Evolutionary conservation across 2,113 vertebrate genomes (phyloP).

Genomic region (Prolemur simus): DNA sequence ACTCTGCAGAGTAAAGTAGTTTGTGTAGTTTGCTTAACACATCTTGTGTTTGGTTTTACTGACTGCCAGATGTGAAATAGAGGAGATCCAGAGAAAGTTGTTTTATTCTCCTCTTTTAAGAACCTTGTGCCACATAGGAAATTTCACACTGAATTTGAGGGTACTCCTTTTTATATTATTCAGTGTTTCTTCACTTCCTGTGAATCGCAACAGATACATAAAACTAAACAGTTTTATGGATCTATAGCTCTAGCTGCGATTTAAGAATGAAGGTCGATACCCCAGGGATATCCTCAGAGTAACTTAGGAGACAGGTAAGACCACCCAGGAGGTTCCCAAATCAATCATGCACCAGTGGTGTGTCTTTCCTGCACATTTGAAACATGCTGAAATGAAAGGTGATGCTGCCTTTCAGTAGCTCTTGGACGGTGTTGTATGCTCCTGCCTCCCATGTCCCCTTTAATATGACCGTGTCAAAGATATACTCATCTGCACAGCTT

Average conservation of each 20-base stretch:
- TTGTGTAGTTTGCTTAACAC: conserved; percentile 41
- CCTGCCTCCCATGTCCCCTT: conserved; percentile 42
- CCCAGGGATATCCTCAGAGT: conserved; percentile 26
- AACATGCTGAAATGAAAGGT: conserved; percentile 58
- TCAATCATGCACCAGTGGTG: conserved; percentile 5
- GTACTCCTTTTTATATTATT: conserved; percentile 5
- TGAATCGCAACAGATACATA: not conserved
- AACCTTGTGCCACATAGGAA: not conserved
- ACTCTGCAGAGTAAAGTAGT: conserved; percentile 61
- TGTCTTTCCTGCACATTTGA: not conserved
- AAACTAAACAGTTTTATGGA: not conserved
- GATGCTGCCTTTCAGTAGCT: conserved; percentile 30
- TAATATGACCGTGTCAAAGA: conserved; percentile 58
- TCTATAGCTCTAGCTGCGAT: conserved; percentile 30
- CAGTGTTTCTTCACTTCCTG: conserved; percentile 32
- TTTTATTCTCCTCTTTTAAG: conserved; percentile 37
- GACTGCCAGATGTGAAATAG: not conserved
- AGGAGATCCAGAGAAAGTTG: not conserved
- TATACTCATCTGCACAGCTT: conserved; percentile 51
- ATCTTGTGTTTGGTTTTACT: conserved; percentile 62
- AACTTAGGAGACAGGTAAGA: conserved; percentile 33
- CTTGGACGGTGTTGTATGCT: conserved; percentile 41
- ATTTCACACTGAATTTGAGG: conserved; percentile 7
- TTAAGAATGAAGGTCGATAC: conserved; percentile 61
- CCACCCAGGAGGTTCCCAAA: not conserved